These are phyloP conservation scores for Elysia crispata DNA, from an alignment of 2,888 invertebrate species.

Conservation along the genomic window DNA sequence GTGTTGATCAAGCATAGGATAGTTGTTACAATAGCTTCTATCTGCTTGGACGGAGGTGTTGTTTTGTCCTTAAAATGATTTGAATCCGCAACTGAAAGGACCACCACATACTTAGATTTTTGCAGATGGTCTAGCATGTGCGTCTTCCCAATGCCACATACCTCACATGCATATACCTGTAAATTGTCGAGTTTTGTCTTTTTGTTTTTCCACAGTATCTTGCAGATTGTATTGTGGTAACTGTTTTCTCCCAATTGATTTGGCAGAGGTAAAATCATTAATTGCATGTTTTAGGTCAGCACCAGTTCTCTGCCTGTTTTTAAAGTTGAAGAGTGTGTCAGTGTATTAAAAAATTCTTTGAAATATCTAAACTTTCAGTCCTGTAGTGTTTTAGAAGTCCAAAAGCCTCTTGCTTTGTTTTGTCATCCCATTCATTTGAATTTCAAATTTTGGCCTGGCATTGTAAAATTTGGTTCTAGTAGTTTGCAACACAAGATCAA, in stretches of 20 bases:
- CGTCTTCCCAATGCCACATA: neutral
- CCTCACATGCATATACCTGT: neutral
- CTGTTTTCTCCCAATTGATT: neutral
- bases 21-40: neutral
- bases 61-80: too few relatives aligned
- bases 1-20: neutral
- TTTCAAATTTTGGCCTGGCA: neutral
- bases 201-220: neutral
- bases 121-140: neutral
- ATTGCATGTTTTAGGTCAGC: too few relatives aligned
- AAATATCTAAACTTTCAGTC: neutral
- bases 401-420: neutral
- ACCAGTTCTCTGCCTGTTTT: neutral
- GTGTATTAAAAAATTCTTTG: neutral
- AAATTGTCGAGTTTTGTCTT: neutral
- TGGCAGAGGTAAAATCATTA: neutral
- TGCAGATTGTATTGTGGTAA: neutral
- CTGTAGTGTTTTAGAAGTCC: constrained; percentile 1
- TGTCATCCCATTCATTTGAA: too few relatives aligned
- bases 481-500: neutral
- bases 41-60: neutral
- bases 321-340: neutral
- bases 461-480: neutral
- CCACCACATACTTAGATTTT: neutral
- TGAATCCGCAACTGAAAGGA: neutral